A percentile compares a stretch with the other conserved stretches of the same genome.
phyloP scores from a whole-genome alignment of 2,888 invertebrate species.

The Tryphoninae sp. region DNA sequence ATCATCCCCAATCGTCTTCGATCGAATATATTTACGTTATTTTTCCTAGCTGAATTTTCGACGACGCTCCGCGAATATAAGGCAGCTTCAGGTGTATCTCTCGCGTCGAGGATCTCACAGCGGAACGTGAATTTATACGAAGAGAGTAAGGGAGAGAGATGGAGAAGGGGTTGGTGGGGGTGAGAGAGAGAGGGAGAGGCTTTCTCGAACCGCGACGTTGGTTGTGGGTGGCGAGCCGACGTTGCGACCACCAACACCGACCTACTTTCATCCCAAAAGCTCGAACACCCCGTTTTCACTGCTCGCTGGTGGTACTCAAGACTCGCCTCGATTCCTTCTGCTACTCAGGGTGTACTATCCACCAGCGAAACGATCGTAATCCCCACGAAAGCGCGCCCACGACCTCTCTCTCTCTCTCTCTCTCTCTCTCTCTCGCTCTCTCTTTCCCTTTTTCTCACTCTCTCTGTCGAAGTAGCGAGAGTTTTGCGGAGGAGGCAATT shows the following conservation, averaged over 20 bases:
- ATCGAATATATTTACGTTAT: constrained; percentile 59
- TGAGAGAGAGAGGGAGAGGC: constrained; percentile 3
- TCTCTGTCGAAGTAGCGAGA: not conserved
- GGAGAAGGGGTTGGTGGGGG: not conserved
- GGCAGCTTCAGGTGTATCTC: constrained; percentile 22
- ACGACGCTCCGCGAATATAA: constrained; percentile 23
- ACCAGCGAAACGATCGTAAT: constrained; percentile 52
- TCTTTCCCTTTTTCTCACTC: too few relatives aligned
- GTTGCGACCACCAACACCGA: constrained; percentile 45
- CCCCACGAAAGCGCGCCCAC: constrained; percentile 12
- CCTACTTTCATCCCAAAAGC: constrained; percentile 57
- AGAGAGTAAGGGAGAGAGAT: constrained; percentile 6
- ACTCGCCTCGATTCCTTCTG: constrained; percentile 28
- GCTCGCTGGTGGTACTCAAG: constrained; percentile 21
- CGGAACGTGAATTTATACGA: constrained; percentile 54
- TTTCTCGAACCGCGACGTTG: constrained; percentile 53
- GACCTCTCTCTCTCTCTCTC: not conserved
- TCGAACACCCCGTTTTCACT: constrained; percentile 42
- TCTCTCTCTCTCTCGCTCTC: not conserved
- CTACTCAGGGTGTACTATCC: constrained; percentile 18
- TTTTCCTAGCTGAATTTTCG: constrained; percentile 50
- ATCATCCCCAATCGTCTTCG: constrained; percentile 50
- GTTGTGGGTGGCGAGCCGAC: constrained; percentile 27
- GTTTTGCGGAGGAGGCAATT: constrained; percentile 37
- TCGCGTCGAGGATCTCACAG: not conserved